These are phyloP conservation scores for Lerista edwardsae DNA, from an alignment of 2,797 vertebrate species.

Conservation along the genomic window DNA sequence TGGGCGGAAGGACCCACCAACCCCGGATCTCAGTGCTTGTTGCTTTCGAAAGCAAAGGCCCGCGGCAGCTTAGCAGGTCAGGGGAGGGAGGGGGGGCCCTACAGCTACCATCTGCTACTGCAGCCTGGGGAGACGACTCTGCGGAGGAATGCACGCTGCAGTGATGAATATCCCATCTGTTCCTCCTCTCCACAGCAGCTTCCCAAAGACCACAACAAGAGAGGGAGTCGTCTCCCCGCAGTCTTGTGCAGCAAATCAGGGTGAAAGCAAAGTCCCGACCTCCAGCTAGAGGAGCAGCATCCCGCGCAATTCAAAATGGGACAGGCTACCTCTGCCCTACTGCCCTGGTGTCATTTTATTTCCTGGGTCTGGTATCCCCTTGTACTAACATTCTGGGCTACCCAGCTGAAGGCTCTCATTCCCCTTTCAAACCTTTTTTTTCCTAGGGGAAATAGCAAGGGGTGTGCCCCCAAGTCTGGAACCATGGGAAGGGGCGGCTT, in stretches of 20 bases:
- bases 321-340: background rate
- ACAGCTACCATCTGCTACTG: conserved; percentile 65
- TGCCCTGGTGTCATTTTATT: background rate
- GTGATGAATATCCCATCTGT: background rate
- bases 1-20: conserved; percentile 40
- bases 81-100: background rate
- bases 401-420: no score
- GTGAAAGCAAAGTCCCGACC: background rate
- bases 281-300: no score
- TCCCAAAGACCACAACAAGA: background rate
- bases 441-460: no score
- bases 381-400: no score
- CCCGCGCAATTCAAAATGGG: background rate
- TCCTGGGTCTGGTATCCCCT: no score
- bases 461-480: no score
- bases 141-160: conserved; percentile 40
- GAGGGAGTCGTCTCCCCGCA: background rate
- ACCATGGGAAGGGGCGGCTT: no score
- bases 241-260: background rate
- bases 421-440: no score
- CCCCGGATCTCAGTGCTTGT: background rate
- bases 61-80: conserved; percentile 41
- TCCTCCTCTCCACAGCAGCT: background rate
- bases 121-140: conserved; percentile 17
- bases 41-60: conserved; percentile 28